Conservation (phyloP, 2,113 vertebrate genomes). For the Camelus dromedarius region DNA sequence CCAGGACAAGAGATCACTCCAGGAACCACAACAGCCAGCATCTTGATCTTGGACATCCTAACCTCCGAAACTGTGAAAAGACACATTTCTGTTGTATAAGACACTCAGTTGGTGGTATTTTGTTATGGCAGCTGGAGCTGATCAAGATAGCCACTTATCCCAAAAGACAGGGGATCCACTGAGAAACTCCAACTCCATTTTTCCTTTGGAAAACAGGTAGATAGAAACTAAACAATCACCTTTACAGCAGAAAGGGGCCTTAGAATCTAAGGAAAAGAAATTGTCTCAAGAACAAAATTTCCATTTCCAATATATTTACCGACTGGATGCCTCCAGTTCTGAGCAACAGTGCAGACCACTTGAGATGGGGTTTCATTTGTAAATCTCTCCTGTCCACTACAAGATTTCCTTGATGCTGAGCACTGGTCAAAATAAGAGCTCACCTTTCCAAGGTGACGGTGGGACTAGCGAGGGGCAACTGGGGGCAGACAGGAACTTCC, state of each 20-base stretch:
- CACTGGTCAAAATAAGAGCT: not conserved
- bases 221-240: not conserved
- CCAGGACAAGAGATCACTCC: not conserved
- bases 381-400: not conserved
- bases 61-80: not conserved
- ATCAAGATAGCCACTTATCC: not conserved
- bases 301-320: not conserved
- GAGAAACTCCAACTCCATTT: not conserved
- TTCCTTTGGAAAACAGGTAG: not conserved
- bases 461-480: fast-evolving
- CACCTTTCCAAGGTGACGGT: not conserved
- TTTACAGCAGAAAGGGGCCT: not conserved
- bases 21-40: not conserved
- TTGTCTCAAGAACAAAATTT: not conserved
- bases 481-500: not conserved
- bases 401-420: not conserved
- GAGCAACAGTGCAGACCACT: not conserved
- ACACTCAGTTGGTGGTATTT: too few relatives aligned
- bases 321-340: not conserved
- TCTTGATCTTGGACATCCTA: not conserved
- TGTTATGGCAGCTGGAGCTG: not conserved
- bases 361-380: not conserved
- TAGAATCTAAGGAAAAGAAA: not conserved
- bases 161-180: not conserved
- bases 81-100: not conserved